Percentiles rank a stretch among this genome's conserved stretches.
These are phyloP conservation scores for Patiria pectinifera DNA, from an alignment of 53 echinoderm and acorn worm genomes.

Conservation along the genomic window DNA sequence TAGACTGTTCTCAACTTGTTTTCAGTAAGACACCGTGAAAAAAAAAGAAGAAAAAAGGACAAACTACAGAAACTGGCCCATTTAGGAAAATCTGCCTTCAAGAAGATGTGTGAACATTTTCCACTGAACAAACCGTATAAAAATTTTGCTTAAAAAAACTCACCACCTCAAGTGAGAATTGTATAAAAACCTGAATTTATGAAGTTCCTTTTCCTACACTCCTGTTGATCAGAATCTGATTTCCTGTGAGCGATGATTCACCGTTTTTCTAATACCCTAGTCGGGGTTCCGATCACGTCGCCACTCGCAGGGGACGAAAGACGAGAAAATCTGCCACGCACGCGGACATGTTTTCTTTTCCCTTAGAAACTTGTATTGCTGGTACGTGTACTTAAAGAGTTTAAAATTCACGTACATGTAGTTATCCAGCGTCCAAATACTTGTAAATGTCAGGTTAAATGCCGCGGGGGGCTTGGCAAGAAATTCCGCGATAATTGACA, in stretches of 20 bases:
- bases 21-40: too few relatives aligned
- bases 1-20: too few relatives aligned
- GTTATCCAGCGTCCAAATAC: not conserved
- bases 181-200: not conserved
- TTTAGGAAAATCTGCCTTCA: too few relatives aligned
- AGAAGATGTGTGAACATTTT: not conserved
- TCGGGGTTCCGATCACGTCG: not conserved
- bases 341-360: not conserved
- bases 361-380: not conserved
- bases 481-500: slow-evolving; percentile 45
- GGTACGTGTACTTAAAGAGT: not conserved
- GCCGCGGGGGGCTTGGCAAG: not conserved
- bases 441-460: slow-evolving; percentile 28
- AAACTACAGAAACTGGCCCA: too few relatives aligned
- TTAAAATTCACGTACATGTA: not conserved
- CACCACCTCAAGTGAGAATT: not conserved
- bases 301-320: not conserved
- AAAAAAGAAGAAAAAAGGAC: too few relatives aligned
- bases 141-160: not conserved
- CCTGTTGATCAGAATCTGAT: not conserved
- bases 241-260: slow-evolving; percentile 28
- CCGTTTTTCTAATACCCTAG: not conserved
- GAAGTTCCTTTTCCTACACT: not conserved
- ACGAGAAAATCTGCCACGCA: not conserved
- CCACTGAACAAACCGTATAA: not conserved